Conservation (phyloP, 1,140 invertebrate genomes). For the Phthorimaea operculella region DNA sequence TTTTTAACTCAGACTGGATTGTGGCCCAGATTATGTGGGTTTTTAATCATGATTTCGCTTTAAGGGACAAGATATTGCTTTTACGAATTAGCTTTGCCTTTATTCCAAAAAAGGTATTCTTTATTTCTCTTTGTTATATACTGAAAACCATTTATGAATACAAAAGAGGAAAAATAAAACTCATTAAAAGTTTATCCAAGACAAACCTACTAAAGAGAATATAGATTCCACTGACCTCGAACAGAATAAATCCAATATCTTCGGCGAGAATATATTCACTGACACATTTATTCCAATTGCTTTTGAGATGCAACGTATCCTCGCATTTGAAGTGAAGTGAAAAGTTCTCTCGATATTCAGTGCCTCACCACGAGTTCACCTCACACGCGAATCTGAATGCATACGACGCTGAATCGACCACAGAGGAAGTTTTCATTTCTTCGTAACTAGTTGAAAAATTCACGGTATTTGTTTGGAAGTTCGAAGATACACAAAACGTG, state of each 20-base stretch:
- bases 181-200: too few relatives aligned
- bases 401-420: slow-evolving; percentile 21
- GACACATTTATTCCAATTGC: neutral
- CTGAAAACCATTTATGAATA: too few relatives aligned
- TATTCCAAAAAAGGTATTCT: too few relatives aligned
- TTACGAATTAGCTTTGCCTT: too few relatives aligned
- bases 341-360: neutral
- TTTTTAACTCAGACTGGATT: too few relatives aligned
- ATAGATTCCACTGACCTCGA: neutral
- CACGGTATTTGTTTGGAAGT: slow-evolving; percentile 23
- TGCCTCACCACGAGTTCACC: slow-evolving; percentile 13
- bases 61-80: too few relatives aligned
- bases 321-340: neutral
- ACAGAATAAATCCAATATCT: slow-evolving; percentile 5
- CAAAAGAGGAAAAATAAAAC: too few relatives aligned
- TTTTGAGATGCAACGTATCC: neutral
- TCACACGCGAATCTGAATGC: slow-evolving; percentile 31
- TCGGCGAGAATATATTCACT: slow-evolving; percentile 10
- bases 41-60: too few relatives aligned
- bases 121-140: too few relatives aligned
- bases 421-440: slow-evolving; percentile 44
- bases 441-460: slow-evolving; percentile 37
- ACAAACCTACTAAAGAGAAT: too few relatives aligned
- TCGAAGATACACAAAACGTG: neutral
- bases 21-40: too few relatives aligned